Percentiles rank a stretch among this genome's conserved stretches.
phyloP scores from a whole-genome alignment of 2,888 invertebrate genomes.

The Rhagium mordax region DNA sequence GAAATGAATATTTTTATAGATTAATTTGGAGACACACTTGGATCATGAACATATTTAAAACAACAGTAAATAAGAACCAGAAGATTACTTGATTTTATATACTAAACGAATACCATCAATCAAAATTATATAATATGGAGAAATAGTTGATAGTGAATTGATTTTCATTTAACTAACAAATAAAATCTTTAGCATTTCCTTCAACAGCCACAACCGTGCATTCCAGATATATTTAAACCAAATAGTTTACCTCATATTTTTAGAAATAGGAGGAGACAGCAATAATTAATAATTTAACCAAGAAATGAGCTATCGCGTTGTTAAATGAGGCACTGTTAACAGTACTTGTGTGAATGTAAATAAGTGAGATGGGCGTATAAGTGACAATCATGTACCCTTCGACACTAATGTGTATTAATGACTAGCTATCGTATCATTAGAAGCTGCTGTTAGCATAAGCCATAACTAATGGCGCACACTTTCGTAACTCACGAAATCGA shows the following conservation, averaged over 20 bases:
- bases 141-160: too few species aligned
- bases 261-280: neutral
- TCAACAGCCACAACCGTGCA: neutral
- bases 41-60: too few species aligned
- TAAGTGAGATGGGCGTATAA: constrained; percentile 41
- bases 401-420: constrained; percentile 61
- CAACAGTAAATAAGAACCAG: too few species aligned
- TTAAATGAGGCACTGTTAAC: neutral
- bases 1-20: too few species aligned
- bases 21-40: too few species aligned
- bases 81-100: too few species aligned
- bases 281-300: neutral
- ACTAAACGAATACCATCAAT: too few species aligned
- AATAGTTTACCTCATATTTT: neutral
- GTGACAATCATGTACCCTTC: constrained; percentile 57
- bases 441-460: constrained; percentile 53
- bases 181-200: too few species aligned
- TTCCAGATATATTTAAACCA: neutral
- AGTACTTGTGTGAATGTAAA: constrained; percentile 5
- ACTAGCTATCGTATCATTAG: constrained; percentile 54
- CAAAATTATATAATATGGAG: too few species aligned
- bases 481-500: constrained; percentile 51
- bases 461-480: constrained; percentile 51
- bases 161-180: too few species aligned
- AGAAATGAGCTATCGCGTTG: constrained; percentile 20